Conservation (phyloP, 2,888 invertebrate genomes). For the Caenorhabditis sp. region DNA sequence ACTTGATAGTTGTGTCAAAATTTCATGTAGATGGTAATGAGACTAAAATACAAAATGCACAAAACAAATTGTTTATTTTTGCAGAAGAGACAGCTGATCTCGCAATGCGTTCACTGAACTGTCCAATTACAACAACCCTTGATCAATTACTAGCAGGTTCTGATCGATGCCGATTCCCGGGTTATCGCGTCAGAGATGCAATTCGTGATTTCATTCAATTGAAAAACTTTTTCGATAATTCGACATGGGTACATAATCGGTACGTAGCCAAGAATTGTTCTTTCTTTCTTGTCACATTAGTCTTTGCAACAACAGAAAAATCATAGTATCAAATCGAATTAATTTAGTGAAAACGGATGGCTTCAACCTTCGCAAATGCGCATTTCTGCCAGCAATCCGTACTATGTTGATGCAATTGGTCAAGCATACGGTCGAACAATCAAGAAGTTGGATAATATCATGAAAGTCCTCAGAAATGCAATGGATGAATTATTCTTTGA, state of each 20-base stretch:
- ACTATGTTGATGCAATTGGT: conserved; percentile 45
- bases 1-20: conserved; percentile 44
- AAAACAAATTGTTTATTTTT: background rate
- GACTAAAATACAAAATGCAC: background rate
- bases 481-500: conserved; percentile 37
- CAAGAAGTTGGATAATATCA: conserved; percentile 37
- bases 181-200: conserved; percentile 49
- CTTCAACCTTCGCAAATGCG: conserved; percentile 43
- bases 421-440: conserved; percentile 41
- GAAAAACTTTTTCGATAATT: conserved; percentile 50
- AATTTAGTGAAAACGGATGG: conserved; percentile 48
- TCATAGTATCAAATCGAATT: background rate
- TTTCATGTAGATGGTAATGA: conserved; percentile 46
- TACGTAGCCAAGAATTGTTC: background rate
- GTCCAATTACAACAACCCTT: conserved; percentile 45
- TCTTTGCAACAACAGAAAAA: background rate
- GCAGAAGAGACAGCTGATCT: conserved; percentile 17
- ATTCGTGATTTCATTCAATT: conserved; percentile 45
- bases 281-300: background rate
- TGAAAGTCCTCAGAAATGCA: conserved; percentile 1
- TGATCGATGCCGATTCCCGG: conserved; percentile 54
- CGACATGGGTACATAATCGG: conserved; percentile 56
- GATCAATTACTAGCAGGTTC: conserved; percentile 41
- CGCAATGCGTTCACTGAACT: conserved; percentile 38
- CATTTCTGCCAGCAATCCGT: conserved; percentile 41